Evolutionary conservation across 2,113 vertebrate genomes (phyloP), one percentile per base, ranked within the genome.

Genomic region (Tyrannus savana): DNA sequence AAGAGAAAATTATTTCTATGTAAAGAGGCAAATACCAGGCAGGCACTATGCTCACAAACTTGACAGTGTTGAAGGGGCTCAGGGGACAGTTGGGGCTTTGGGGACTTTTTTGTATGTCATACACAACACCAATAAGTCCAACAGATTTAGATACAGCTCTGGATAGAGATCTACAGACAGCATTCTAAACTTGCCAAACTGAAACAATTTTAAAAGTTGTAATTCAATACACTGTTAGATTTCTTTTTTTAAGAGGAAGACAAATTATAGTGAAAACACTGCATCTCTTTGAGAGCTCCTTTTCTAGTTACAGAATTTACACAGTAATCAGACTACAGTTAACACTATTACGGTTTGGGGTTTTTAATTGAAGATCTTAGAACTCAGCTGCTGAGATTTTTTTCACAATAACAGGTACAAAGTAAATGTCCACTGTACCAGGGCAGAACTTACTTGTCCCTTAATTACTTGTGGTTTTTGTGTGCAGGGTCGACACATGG

Each of bases 401-500:
- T 66, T 27, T 22, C 44, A 24, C 22, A 25, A 0, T 2, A 47
- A 7, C 6, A 18, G 25, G 19, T 55, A 39, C 6, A n/a, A 6
- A 49, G 16, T 10, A 5, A 58, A 10, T 4, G 7, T 19, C 39
- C 9, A 3, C 13, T 3, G 31, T 12, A 7, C 23, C 3, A 4
- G 3, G 44, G 19, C 19, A 49, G 35, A 10, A 16, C 3, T 0
- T 37, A 16, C 3, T 0, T 37, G 24, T 42, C 31, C 1, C 31
- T n/a, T 31, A 31, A 9, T 63, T 9, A 53, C 25, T 14, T 24
- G 35, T 28, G 81, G 18, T 7, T 73, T 53, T 42, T 62, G 13
- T 41, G 18, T 55, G 53, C 96, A 99, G 99, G 99, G 99, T 47
- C 99, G 98, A 50, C 99, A 99, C 24, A 99, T 99, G 99, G 89